phyloP scores from a whole-genome alignment of 2,797 vertebrate genomes.

The Gallirallus australis region DNA sequence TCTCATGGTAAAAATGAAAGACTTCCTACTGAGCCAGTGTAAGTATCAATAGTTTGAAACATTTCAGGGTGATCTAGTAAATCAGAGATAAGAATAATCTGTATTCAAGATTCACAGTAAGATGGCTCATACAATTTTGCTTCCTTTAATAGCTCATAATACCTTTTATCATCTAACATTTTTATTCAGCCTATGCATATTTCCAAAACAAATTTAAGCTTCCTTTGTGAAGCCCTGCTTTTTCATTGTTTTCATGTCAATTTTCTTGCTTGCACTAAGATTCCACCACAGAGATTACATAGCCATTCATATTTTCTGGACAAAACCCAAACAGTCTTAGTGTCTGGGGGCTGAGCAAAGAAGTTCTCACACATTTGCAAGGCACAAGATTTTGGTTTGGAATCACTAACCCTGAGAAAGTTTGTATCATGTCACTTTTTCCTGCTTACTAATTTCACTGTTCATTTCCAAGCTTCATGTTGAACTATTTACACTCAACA shows the following conservation, averaged over 20 bases:
- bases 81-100: neutral
- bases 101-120: neutral
- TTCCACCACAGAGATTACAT: neutral
- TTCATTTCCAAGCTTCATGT: neutral
- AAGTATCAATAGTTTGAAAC: neutral
- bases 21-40: neutral
- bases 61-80: neutral
- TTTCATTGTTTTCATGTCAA: neutral
- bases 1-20: neutral
- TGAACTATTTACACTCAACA: neutral
- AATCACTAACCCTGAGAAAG: neutral
- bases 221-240: neutral
- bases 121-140: neutral
- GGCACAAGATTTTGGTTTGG: neutral
- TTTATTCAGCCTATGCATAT: neutral
- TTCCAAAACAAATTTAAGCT: neutral
- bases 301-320: neutral
- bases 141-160: neutral
- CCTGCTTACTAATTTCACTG: neutral
- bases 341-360: neutral
- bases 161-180: neutral
- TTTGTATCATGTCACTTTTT: neutral
- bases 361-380: neutral
- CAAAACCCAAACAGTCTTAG: neutral
- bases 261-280: neutral